Percentiles rank a stretch among this genome's conserved stretches.
These are phyloP conservation scores for Anser cygnoides DNA, from an alignment of 2,113 vertebrate genomes.

Conservation along the genomic window DNA sequence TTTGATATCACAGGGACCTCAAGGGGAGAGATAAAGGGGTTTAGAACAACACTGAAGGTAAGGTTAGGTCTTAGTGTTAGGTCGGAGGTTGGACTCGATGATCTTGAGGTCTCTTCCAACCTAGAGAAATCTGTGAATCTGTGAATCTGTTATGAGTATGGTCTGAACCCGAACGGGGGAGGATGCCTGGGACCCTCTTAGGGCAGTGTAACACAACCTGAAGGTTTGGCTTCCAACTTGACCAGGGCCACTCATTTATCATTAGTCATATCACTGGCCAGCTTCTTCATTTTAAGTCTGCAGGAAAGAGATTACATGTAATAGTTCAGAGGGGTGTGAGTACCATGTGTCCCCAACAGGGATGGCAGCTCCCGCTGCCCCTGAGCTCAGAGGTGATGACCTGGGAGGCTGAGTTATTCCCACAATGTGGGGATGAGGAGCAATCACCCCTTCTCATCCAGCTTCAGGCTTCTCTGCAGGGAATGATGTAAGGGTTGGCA, in stretches of 20 bases:
- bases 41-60: not conserved
- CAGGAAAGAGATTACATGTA: not conserved
- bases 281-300: not conserved
- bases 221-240: not conserved
- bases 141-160: too few relatives aligned
- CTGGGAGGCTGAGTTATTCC: not conserved
- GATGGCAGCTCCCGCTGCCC: not conserved
- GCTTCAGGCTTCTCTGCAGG: not conserved
- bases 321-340: not conserved
- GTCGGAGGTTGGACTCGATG: too few relatives aligned
- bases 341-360: not conserved
- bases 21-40: not conserved
- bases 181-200: not conserved
- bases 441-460: not conserved
- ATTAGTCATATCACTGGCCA: too few relatives aligned
- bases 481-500: not conserved
- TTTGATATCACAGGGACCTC: not conserved
- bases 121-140: too few relatives aligned
- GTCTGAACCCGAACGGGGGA: not conserved
- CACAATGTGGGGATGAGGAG: not conserved
- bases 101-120: too few relatives aligned
- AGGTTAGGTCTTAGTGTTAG: too few relatives aligned
- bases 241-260: not conserved
- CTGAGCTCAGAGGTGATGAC: not conserved
- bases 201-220: not conserved